Base-by-base conservation (phyloP, 2,113 vertebrate genomes). In the Myxocyprinus asiaticus region DNA sequence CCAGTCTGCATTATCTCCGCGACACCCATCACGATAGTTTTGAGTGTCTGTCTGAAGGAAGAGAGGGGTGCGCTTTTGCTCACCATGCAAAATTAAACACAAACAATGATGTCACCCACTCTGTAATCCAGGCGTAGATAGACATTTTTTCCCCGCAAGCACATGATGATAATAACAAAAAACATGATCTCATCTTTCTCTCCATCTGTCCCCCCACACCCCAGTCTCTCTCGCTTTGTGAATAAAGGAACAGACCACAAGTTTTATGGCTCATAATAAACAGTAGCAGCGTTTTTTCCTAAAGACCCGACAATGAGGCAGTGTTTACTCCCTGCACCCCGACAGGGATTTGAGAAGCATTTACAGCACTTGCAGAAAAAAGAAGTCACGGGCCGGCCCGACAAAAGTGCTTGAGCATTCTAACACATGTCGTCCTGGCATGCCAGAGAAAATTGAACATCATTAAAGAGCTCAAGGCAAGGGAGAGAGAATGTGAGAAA, bases 251-350 rank as follows among this genome's bases (percentile, higher is more conserved):
- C 78, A 83, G 75, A 83, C 84, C 84, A 89, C 92, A 90, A 91
- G 88, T 89, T 94, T 94, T 94, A 92, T 95, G 93, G 89, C 89
- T 89, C 87, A 87, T 73, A 76, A 92, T 94, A 85, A 85, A 85
- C 84, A 76, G 84, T 85, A 85, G 84, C 75, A 66, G 67, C 74
- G 53, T 81, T 82, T 79, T 71, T 81, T 85, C 79, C 63, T 6
- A 76, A 56, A 17, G 55, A 76, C 12, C 55, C 78, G 78, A 85
- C 84, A 83, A 85, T 81, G 84, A 81, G 81, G 78, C 79, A 76
- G 74, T 85, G 78, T 85, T 85, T 85, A 85, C 84, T 81, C 53
- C 65, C 70, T 43, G 80, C 64, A 67, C 64, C 79, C 76, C 47
- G 56, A 82, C 55, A 48, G 71, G 76, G 79, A 81, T 81, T 80